Percentiles rank a stretch among this genome's conserved stretches.
Evolutionary conservation across 1,140 invertebrate genomes (phyloP).

Genomic region (Centruroides sculpturatus): DNA sequence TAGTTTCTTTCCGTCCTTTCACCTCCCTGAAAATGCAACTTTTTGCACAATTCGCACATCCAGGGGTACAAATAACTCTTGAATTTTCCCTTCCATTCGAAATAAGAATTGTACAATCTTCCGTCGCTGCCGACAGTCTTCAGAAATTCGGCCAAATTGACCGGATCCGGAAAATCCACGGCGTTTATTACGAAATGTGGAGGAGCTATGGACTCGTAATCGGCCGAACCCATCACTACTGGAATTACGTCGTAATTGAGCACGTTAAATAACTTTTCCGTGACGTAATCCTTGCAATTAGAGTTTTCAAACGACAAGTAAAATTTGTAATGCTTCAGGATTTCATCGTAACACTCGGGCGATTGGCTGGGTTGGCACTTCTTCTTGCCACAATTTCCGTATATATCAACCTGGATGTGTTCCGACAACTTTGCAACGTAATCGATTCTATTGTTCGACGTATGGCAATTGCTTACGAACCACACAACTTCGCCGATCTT

Average conservation of each 20-base stretch:
- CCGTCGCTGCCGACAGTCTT: slow-evolving; percentile 3
- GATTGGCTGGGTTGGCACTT: background rate
- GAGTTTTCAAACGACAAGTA: slow-evolving; percentile 62
- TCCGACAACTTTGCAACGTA: slow-evolving; percentile 36
- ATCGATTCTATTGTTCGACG: slow-evolving; percentile 34
- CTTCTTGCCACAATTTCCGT: slow-evolving; percentile 41
- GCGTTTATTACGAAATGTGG: slow-evolving; percentile 18
- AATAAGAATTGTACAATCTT: slow-evolving; percentile 6
- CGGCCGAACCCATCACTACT: slow-evolving; percentile 17
- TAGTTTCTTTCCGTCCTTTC: background rate
- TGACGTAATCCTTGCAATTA: slow-evolving; percentile 51
- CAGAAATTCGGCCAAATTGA: slow-evolving; percentile 15
- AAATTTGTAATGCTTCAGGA: slow-evolving; percentile 46
- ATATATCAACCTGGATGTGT: slow-evolving; percentile 46
- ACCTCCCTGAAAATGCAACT: slow-evolving; percentile 1
- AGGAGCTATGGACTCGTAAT: slow-evolving; percentile 17
- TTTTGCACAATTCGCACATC: slow-evolving; percentile 6
- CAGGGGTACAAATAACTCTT: background rate
- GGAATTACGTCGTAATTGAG: slow-evolving; percentile 20
- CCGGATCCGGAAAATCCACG: slow-evolving; percentile 9
- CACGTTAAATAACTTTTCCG: slow-evolving; percentile 40
- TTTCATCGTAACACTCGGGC: slow-evolving; percentile 29
- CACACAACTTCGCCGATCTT: slow-evolving; percentile 31
- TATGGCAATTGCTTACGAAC: slow-evolving; percentile 46
- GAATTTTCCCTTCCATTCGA: slow-evolving; percentile 11